These are phyloP conservation scores for Eremophila alpestris DNA, from an alignment of 2,797 vertebrate genomes.

Conservation along the genomic window DNA sequence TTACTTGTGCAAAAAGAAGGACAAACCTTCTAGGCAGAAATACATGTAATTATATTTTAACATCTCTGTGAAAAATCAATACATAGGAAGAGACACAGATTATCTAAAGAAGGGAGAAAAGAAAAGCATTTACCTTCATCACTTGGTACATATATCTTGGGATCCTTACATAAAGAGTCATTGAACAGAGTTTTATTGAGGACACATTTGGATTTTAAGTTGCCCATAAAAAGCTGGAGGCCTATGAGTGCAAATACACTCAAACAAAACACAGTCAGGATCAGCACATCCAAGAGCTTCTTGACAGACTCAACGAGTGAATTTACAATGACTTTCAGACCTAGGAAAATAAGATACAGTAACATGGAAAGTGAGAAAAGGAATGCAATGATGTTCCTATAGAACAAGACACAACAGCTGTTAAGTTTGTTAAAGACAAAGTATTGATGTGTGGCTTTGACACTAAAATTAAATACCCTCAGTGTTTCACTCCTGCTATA, in stretches of 20 bases:
- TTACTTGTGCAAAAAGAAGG: background rate
- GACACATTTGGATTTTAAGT: conserved; percentile 69
- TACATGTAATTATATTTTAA: background rate
- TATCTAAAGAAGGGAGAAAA: background rate
- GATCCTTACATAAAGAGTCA: background rate
- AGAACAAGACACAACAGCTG: background rate
- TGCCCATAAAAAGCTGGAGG: conserved; percentile 77
- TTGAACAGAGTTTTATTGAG: rapidly evolving
- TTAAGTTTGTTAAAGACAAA: background rate
- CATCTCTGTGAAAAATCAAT: background rate
- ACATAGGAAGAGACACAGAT: background rate
- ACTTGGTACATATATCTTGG: background rate
- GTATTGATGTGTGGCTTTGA: background rate
- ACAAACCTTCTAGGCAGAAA: background rate
- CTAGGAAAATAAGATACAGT: conserved; percentile 67
- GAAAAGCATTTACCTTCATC: background rate
- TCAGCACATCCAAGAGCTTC: conserved; percentile 92
- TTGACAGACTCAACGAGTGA: conserved; percentile 92
- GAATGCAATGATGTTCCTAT: background rate
- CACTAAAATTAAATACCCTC: background rate
- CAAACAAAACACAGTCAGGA: conserved; percentile 93
- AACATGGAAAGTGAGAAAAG: background rate
- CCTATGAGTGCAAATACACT: conserved; percentile 92
- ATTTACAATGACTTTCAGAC: conserved; percentile 92
- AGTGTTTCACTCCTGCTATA: background rate